Percentiles rank a stretch among this genome's conserved stretches.
These are phyloP conservation scores for Scortum barcoo DNA, from an alignment of 2,113 vertebrate species.

Conservation along the genomic window DNA sequence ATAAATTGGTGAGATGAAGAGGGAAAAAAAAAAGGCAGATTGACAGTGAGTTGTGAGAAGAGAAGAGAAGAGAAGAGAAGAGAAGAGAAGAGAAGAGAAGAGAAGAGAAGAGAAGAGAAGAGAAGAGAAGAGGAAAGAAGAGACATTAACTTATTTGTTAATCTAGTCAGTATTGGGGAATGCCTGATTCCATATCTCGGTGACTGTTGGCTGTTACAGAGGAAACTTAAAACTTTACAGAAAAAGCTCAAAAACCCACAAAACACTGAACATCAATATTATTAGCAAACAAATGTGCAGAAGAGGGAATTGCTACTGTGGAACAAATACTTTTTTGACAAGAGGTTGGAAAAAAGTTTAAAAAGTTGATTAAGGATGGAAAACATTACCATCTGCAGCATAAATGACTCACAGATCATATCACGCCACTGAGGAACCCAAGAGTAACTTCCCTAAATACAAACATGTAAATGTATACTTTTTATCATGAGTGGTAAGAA, in stretches of 20 bases:
- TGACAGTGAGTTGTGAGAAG: conserved; percentile 1
- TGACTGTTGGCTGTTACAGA: conserved; percentile 17
- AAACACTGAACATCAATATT: not conserved
- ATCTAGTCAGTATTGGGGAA: conserved; percentile 31
- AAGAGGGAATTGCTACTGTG: not conserved
- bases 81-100: conserved; percentile 7
- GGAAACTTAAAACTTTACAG: not conserved
- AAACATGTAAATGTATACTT: not conserved
- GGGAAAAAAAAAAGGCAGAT: conserved; percentile 39
- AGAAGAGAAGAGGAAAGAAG: not conserved
- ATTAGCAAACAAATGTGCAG: not conserved
- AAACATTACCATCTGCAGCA: not conserved
- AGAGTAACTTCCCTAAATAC: not conserved
- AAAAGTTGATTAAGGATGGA: not conserved
- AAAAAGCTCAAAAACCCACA: not conserved
- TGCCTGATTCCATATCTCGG: conserved; percentile 4
- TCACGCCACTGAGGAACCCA: not conserved
- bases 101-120: not conserved
- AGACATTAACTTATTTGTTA: conserved; percentile 29
- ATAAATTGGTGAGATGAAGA: conserved; percentile 39
- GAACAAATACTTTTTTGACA: not conserved
- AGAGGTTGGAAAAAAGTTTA: not conserved
- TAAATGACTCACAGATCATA: not conserved
- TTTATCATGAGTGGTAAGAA: not conserved
- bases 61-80: not conserved